These are phyloP conservation scores for Onychomys arenicola DNA, from an alignment of 2,797 vertebrate genomes.

Conservation along the genomic window DNA sequence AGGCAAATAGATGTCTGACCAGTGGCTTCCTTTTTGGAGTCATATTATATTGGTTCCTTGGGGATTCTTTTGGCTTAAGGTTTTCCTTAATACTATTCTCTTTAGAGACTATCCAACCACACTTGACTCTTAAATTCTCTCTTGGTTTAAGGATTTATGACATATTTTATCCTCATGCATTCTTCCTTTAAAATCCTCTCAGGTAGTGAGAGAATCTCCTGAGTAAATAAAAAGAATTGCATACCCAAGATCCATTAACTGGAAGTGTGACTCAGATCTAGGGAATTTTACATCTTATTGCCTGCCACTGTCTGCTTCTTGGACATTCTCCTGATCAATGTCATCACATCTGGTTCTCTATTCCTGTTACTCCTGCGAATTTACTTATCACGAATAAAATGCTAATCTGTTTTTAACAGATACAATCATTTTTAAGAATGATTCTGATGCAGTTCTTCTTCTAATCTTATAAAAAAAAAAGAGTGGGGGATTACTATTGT, in stretches of 20 bases:
- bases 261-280: not conserved
- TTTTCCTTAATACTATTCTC: not conserved
- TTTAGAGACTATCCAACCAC: not conserved
- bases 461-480: not conserved
- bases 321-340: too few relatives aligned
- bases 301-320: too few relatives aligned
- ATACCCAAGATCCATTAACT: not conserved
- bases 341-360: not conserved
- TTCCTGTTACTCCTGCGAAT: not conserved
- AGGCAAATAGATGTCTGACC: not conserved
- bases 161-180: not conserved
- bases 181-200: not conserved
- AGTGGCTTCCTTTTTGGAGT: not conserved
- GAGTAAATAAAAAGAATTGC: not conserved
- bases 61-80: not conserved
- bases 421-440: not conserved
- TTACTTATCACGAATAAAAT: not conserved
- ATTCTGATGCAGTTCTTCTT: not conserved
- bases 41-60: not conserved
- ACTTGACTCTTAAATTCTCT: too few relatives aligned
- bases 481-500: not conserved
- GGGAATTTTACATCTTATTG: not conserved
- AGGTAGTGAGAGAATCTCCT: not conserved
- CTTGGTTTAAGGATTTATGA: not conserved
- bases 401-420: not conserved